Percentiles rank a stretch among this genome's conserved stretches.
phyloP scores from a whole-genome alignment of 2,797 vertebrate genomes.

The Microhierax caerulescens region DNA sequence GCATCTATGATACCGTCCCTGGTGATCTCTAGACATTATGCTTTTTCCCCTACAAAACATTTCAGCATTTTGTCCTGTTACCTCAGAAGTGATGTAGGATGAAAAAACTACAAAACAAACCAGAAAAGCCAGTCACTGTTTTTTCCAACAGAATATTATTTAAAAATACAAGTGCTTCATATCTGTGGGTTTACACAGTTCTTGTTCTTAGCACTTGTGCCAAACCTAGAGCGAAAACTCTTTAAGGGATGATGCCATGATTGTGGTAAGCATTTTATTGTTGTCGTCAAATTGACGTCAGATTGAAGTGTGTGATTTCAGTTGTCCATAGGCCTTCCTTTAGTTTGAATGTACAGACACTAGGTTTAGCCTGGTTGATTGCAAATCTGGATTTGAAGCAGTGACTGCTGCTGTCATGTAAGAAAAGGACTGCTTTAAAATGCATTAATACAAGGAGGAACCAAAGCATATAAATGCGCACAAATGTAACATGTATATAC shows the following conservation, averaged over 20 bases:
- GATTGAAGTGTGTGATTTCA: background rate
- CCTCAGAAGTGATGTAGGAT: background rate
- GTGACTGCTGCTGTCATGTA: background rate
- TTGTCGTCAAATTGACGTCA: background rate
- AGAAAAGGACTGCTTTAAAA: background rate
- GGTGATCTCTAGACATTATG: background rate
- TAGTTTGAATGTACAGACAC: background rate
- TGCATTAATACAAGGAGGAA: background rate
- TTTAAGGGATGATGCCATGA: background rate
- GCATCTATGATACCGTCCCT: background rate
- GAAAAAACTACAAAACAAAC: background rate
- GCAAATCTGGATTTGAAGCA: background rate
- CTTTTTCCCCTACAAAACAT: background rate
- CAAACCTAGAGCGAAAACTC: background rate
- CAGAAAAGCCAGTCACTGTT: background rate
- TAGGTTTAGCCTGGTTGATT: background rate
- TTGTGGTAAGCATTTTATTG: background rate
- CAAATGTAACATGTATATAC: background rate
- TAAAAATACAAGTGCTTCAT: background rate
- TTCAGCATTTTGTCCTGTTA: background rate
- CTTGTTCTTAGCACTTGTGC: background rate
- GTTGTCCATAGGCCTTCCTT: background rate
- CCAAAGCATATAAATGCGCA: fast-evolving
- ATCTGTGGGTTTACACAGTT: background rate
- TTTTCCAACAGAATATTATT: background rate